These are phyloP conservation scores for Asarcornis scutulata DNA, from an alignment of 2,113 vertebrate species.

Conservation along the genomic window DNA sequence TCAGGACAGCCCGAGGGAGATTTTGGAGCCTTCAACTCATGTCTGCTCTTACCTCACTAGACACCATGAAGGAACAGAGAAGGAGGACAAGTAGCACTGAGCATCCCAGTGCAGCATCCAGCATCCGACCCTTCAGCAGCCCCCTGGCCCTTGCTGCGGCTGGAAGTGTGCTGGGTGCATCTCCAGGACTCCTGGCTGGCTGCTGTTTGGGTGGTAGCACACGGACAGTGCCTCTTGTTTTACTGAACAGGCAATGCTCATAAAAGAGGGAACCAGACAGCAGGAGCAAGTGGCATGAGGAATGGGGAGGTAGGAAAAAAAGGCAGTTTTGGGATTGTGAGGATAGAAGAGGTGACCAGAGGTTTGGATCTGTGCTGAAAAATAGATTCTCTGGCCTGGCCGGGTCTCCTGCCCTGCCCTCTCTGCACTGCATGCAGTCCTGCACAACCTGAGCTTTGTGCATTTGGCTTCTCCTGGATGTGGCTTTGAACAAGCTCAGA, in stretches of 20 bases:
- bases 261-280: not conserved
- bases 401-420: not conserved
- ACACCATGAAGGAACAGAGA: rapidly evolving
- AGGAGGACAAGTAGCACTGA: not conserved
- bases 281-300: not conserved
- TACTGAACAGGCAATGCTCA: too few relatives aligned
- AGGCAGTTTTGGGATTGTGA: not conserved
- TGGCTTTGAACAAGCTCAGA: not conserved
- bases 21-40: not conserved
- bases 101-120: not conserved
- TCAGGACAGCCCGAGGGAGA: not conserved
- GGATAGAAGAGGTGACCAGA: not conserved
- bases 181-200: not conserved
- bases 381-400: too few relatives aligned
- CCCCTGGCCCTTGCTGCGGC: not conserved
- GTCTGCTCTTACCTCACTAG: not conserved
- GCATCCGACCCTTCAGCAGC: not conserved
- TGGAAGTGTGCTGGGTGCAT: not conserved
- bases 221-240: not conserved
- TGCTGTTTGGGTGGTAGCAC: not conserved
- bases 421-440: not conserved
- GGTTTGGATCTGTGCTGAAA: not conserved
- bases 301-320: not conserved
- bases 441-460: not conserved
- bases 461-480: not conserved